A percentile compares a stretch with the other conserved stretches of the same genome.
phyloP scores from a whole-genome alignment of 2,113 vertebrate species.

The Salvelinus sp. region DNA sequence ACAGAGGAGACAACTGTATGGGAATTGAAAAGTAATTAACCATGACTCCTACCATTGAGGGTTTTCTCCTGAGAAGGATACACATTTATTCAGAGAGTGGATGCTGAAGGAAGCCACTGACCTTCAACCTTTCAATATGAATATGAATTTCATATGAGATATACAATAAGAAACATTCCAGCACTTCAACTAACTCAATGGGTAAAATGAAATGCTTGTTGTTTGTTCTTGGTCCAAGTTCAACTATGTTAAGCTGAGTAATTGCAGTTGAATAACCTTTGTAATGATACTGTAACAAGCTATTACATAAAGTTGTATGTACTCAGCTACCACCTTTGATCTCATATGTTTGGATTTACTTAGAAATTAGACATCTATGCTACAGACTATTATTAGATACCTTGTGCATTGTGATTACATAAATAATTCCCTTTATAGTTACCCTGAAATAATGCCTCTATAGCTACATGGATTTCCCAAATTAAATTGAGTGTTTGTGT shows the following conservation, averaged over 20 bases:
- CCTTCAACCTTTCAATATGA: constrained; percentile 50
- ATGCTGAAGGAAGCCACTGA: constrained; percentile 7
- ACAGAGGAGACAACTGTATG: background rate
- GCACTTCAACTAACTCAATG: constrained; percentile 21
- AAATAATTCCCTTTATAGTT: background rate
- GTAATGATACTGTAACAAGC: background rate
- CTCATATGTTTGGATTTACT: background rate
- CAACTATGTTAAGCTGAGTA: background rate
- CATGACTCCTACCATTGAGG: constrained; percentile 50
- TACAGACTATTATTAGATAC: background rate
- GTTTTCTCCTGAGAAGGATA: constrained; percentile 41
- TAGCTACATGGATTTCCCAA: background rate
- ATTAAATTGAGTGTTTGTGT: background rate
- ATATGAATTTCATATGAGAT: no score
- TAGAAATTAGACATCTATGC: background rate
- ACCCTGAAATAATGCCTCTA: background rate
- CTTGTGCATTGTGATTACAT: background rate
- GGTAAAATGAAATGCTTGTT: constrained; percentile 6
- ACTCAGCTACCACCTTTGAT: background rate
- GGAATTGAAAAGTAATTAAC: constrained; percentile 26
- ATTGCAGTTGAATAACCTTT: background rate
- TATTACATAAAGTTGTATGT: background rate
- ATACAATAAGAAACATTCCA: constrained; percentile 37
- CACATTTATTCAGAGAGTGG: background rate
- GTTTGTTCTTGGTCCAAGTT: background rate